Conservation (phyloP, 2,113 vertebrate genomes). For the Dolichallabes microphthalmus region DNA sequence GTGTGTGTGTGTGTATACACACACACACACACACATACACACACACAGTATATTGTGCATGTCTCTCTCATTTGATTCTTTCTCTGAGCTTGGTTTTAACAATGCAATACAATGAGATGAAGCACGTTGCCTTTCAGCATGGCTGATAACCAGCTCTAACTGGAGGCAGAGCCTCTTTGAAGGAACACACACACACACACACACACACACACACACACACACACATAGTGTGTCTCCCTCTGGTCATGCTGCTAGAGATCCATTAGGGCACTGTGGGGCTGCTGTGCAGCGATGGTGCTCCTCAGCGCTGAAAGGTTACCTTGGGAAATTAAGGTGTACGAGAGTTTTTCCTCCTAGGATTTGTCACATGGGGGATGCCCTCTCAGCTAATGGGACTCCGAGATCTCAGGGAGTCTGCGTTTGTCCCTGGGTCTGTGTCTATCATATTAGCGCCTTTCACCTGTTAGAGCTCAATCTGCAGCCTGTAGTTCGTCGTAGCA, state of each 20-base stretch:
- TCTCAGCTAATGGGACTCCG: background rate
- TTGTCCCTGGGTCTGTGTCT: constrained; percentile 7
- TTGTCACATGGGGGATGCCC: constrained; percentile 20
- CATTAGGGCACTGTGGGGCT: constrained; percentile 24
- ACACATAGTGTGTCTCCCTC: constrained; percentile 10
- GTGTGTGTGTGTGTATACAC: no score
- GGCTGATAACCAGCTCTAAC: background rate
- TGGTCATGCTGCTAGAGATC: constrained; percentile 24
- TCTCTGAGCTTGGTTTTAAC: background rate
- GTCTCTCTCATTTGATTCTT: background rate
- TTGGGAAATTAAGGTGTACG: constrained; percentile 44
- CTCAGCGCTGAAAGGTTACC: constrained; percentile 29
- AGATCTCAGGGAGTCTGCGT: background rate
- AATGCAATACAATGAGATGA: constrained; percentile 11
- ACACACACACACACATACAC: no score
- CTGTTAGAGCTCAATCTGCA: constrained; percentile 46
- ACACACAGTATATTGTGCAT: background rate
- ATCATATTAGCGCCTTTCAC: constrained; percentile 40
- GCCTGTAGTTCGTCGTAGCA: constrained; percentile 34
- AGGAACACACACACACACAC: background rate
- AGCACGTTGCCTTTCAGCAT: background rate
- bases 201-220: background rate
- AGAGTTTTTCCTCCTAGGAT: constrained; percentile 16
- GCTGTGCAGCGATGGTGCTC: constrained; percentile 13
- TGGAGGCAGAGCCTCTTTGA: background rate